Evolutionary conservation across 2,113 vertebrate genomes (phyloP).

Genomic region (Hypanus sabinus): DNA sequence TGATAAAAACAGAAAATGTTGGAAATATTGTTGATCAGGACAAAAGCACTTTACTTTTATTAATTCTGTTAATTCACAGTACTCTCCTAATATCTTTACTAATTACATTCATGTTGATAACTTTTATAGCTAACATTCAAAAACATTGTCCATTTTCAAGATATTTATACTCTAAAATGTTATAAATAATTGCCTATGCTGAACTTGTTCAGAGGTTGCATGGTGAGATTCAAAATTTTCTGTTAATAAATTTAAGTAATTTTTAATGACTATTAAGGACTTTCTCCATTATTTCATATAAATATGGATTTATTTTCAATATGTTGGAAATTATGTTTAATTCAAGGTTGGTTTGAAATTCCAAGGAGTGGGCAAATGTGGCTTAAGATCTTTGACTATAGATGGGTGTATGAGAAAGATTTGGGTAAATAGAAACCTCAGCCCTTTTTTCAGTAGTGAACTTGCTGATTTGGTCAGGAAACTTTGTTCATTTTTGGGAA

Average conservation of each 20-base stretch:
- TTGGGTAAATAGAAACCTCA: background rate
- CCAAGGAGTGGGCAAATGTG: background rate
- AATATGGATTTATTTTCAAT: background rate
- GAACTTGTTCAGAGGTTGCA: background rate
- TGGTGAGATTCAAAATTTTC: background rate
- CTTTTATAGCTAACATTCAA: background rate
- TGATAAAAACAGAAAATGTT: too few species aligned
- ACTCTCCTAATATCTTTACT: constrained; percentile 40
- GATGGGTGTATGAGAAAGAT: too few species aligned
- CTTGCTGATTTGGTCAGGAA: background rate
- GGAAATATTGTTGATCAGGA: too few species aligned
- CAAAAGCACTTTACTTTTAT: too few species aligned
- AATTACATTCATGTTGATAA: background rate
- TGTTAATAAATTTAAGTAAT: background rate
- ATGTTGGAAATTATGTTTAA: background rate
- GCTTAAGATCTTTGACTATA: background rate
- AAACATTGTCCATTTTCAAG: background rate
- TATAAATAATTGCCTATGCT: too few species aligned
- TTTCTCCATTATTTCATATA: background rate
- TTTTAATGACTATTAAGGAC: background rate
- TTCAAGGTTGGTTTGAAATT: background rate
- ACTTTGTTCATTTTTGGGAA: background rate
- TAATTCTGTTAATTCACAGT: background rate
- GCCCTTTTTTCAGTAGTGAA: background rate
- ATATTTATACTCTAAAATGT: background rate